These are phyloP conservation scores for Lineus longissimus DNA, from an alignment of 1,140 invertebrate species.

Conservation along the genomic window DNA sequence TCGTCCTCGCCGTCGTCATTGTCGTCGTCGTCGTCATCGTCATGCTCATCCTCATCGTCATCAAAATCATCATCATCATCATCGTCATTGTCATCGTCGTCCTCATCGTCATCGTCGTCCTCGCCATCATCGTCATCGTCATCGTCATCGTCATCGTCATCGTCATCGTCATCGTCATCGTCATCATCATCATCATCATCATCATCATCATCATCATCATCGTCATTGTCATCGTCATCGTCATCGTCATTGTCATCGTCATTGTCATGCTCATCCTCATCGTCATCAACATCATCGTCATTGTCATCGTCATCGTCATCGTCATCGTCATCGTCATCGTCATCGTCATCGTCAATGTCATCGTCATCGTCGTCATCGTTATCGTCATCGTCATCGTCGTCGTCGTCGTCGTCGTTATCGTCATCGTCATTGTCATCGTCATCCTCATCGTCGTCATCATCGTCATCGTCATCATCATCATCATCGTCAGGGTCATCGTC, in stretches of 20 bases:
- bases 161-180: neutral
- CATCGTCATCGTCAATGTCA: slow-evolving; percentile 11
- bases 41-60: too few species aligned
- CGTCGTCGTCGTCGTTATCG: too few species aligned
- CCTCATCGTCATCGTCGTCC: too few species aligned
- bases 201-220: slow-evolving; percentile 17
- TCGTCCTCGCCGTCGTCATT: neutral
- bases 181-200: slow-evolving; percentile 10
- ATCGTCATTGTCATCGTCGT: too few species aligned
- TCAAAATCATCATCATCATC: too few species aligned
- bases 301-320: slow-evolving; percentile 14
- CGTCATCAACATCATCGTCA: too few species aligned
- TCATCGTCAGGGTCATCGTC: too few species aligned
- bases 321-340: slow-evolving; percentile 15
- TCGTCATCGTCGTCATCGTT: too few species aligned
- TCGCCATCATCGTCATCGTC: slow-evolving; percentile 5
- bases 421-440: neutral
- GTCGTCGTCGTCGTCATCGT: neutral
- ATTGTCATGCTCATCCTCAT: too few species aligned
- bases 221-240: slow-evolving; percentile 6
- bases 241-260: slow-evolving; percentile 3
- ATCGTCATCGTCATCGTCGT: too few species aligned
- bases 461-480: too few species aligned
- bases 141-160: slow-evolving; percentile 7
- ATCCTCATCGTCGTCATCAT: too few species aligned